Evolutionary conservation across 1,140 invertebrate species (phyloP), one percentile per base, ranked within the genome.

Genomic region (Euwallacea fornicatus): DNA sequence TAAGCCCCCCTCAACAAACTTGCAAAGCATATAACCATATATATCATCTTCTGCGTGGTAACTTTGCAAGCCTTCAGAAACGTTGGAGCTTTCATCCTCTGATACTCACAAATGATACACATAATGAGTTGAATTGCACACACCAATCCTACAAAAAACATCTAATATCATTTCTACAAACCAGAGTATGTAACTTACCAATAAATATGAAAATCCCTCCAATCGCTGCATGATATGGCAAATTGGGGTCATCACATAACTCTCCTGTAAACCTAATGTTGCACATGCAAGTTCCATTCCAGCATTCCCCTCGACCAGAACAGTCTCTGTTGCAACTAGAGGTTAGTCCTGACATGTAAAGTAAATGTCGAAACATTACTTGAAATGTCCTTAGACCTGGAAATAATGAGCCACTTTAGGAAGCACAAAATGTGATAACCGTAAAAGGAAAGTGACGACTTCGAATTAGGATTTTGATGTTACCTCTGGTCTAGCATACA

Each of bases 1-100:
- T 96, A 96, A 33, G 93, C 93, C 21, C 93, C 94, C 65, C 94
- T 83, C 54, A 97, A 88, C 0, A 91, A 84, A 33, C 94, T 90
- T 0, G 94, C 95, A 16, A 96, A 83, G 82, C 95, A 95, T 15
- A 93, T 93, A 68, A 97, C 88, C 72, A 96, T 88, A 80, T 97
- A 97, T 7, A 98, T 86, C 73, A 95, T 84, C 84, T 98, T 98
- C 79, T 96, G 95, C 4, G 91, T 96, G 62, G 94, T 97, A 47
- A 97, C 86, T 76, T 91, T 87, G 79, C 93, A 95, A 7, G 94
- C 94, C 70, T 88, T 85, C 0, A 92, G 79, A 65, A 95, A 83
- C 2, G 90, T 91, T 8, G 92, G 92, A 54, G 91, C 88, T 83
- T 96, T 94, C 82, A 93, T 88, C 74, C 89, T 84, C 73, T 90